Conservation (phyloP, 2,888 invertebrate genomes). For the Tetropium fuscum region DNA sequence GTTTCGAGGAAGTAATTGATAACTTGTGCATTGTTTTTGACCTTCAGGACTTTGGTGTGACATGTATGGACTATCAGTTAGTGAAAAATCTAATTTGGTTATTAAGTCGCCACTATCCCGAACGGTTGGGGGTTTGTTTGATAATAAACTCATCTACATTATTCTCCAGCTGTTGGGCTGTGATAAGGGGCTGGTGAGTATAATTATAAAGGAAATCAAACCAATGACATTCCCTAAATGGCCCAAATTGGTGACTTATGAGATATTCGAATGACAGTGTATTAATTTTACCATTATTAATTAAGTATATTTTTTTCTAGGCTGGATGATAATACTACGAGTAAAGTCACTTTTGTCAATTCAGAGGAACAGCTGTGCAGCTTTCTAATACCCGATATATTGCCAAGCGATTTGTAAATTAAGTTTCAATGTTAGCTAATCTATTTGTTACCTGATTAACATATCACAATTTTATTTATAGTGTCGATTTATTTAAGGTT, state of each 20-base stretch:
- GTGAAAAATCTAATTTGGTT: constrained; percentile 85
- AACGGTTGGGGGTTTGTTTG: constrained; percentile 81
- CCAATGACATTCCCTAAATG: not conserved
- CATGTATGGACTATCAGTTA: constrained; percentile 85
- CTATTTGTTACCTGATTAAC: constrained; percentile 22
- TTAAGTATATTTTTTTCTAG: constrained; percentile 69
- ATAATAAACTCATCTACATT: constrained; percentile 80
- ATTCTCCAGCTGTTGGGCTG: constrained; percentile 83
- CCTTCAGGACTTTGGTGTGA: constrained; percentile 77
- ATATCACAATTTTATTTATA: too few species aligned
- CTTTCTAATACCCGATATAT: constrained; percentile 82
- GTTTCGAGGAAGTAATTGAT: constrained; percentile 84
- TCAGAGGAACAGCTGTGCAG: constrained; percentile 79
- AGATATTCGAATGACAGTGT: too few species aligned
- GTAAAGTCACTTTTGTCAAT: constrained; percentile 79
- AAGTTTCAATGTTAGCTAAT: too few species aligned
- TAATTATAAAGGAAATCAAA: too few species aligned
- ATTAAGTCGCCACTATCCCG: constrained; percentile 82
- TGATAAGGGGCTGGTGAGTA: constrained; percentile 79
- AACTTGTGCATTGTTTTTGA: constrained; percentile 86
- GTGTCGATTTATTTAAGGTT: too few species aligned
- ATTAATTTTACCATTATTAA: too few species aligned
- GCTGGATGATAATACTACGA: constrained; percentile 82
- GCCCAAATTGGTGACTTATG: too few species aligned
- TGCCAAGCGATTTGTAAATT: constrained; percentile 75